These are phyloP conservation scores for Ganaspis brasiliensis DNA, from an alignment of 2,888 invertebrate genomes.

Conservation along the genomic window DNA sequence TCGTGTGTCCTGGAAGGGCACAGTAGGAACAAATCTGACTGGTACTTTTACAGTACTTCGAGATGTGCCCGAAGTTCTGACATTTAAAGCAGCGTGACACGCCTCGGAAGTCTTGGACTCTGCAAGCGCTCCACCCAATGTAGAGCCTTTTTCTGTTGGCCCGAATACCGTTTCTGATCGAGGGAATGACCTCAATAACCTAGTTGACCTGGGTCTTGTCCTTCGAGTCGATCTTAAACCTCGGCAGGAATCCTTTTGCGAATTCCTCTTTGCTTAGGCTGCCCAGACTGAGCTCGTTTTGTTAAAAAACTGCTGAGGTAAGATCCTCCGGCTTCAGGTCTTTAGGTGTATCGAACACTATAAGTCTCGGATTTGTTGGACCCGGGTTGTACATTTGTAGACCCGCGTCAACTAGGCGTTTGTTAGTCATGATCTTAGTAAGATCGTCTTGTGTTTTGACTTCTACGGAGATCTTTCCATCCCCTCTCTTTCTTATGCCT, in stretches of 20 bases:
- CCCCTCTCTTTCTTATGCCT: too few species aligned
- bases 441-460: too few species aligned
- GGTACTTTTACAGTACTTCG: conserved; percentile 48
- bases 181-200: conserved; percentile 37
- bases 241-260: background rate
- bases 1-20: conserved; percentile 22
- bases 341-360: too few species aligned
- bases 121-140: conserved; percentile 52
- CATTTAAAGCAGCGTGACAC: conserved; percentile 59
- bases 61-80: conserved; percentile 55
- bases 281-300: too few species aligned
- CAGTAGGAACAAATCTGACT: conserved; percentile 51
- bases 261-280: background rate
- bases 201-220: background rate
- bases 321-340: too few species aligned
- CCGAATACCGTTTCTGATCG: background rate
- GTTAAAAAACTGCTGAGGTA: too few species aligned
- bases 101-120: conserved; percentile 48
- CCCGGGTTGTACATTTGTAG: too few species aligned
- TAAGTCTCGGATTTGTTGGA: too few species aligned
- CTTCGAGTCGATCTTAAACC: conserved; percentile 36
- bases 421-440: too few species aligned
- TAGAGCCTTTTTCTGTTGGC: background rate
- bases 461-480: too few species aligned
- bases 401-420: too few species aligned